Evolutionary conservation across 64 coral and sea anemone species (phyloP), one percentile per base, ranked within the genome.

Genomic region (Actinia equina): DNA sequence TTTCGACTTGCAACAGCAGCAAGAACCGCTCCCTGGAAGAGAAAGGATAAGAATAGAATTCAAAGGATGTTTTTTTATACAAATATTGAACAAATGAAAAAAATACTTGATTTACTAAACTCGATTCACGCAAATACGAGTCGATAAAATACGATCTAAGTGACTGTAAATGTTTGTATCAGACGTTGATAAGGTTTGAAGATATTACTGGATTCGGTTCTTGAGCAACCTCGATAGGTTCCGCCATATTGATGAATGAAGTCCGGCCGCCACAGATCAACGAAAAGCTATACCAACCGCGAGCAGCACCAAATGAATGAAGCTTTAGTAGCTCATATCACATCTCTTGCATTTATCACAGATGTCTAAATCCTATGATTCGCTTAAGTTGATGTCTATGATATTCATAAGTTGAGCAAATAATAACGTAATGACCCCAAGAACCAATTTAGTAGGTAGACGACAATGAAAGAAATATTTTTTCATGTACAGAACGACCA

Each of bases 1-100:
- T 98, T 98, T 79, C 96, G 88, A 59, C 96, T 98, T 11, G 96
- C 96, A 88, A 98, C 96, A 67, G 96, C 93, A 59, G 96, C 96
- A 16, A 98, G 64, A 9, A 98, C 93, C 3, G 96, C 96, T 76
- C 96, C 96, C 93, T 94, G 27, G 11, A 30, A 20, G 87, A 65
- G n/a, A 37, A 87, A 86, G 53, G 30, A 37, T 37, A 25, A 52
- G 19, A 26, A 70, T 17, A 71, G 49, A 89, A 89, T 14, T 77
- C 14, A 45, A 14, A 57, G 13, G 55, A 16, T 57, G 55, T 46
- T 13, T 61, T 37, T 42, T 43, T 4, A 22, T 5, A n/a, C 0
- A 2, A 60, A 60, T 60, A 16, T 60, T n/a, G 25, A 14, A 37
- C 30, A 37, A 65, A n/a, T 7, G 62, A 65, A 23, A 23, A 23